phyloP scores from a whole-genome alignment of 2,113 vertebrate species.

The Origma solitaria region DNA sequence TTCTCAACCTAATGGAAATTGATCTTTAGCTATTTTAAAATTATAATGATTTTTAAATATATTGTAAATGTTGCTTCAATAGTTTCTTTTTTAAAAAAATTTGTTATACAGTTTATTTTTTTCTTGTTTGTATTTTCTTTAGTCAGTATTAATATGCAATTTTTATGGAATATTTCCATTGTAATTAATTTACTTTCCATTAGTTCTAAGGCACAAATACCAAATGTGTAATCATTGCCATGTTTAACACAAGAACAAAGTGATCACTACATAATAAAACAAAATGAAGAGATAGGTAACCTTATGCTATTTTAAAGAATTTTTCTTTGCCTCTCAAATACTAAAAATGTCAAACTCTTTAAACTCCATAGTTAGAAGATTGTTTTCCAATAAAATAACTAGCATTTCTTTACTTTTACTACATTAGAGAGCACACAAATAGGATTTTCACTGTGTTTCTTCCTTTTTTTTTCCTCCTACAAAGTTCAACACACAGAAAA shows the following conservation, averaged over 20 bases:
- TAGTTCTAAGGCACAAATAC: conserved; percentile 1
- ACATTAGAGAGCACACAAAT: background rate
- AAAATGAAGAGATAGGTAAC: background rate
- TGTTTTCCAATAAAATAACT: background rate
- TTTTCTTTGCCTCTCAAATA: background rate
- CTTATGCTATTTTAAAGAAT: background rate
- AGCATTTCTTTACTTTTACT: background rate
- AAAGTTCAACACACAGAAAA: background rate
- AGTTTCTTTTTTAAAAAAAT: background rate
- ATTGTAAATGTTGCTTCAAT: background rate
- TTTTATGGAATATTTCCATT: conserved; percentile 28
- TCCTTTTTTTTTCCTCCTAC: accelerated
- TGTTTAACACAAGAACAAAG: background rate
- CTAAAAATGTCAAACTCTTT: background rate
- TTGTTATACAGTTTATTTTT: background rate
- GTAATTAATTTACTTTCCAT: conserved; percentile 6
- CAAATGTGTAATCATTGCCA: background rate
- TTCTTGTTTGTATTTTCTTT: conserved; percentile 18
- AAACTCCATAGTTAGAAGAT: background rate
- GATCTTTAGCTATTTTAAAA: conserved; percentile 62
- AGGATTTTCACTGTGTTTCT: background rate
- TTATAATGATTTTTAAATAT: conserved; percentile 46
- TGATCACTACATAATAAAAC: background rate
- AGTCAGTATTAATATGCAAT: conserved; percentile 19
- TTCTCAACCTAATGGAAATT: conserved; percentile 61